A percentile compares a stretch with the other conserved stretches of the same genome.
phyloP scores from a whole-genome alignment of 2,888 invertebrate genomes.

The Leucoma salicis region DNA sequence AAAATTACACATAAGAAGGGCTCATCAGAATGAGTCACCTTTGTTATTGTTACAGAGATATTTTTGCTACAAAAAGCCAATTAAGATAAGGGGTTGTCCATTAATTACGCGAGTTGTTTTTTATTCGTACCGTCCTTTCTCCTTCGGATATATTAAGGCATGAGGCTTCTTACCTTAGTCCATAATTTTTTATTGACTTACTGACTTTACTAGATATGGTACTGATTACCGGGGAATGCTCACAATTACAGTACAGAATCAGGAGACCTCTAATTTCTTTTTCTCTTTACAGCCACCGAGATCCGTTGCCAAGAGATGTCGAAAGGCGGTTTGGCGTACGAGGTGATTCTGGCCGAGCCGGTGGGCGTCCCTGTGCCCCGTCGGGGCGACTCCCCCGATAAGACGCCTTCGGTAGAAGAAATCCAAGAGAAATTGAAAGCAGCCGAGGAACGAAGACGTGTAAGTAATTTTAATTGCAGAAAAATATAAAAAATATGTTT shows the following conservation, averaged over 20 bases:
- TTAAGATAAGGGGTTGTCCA: too few relatives aligned
- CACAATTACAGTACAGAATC: too few relatives aligned
- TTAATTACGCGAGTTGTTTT: too few relatives aligned
- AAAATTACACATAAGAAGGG: neutral
- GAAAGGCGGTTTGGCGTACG: slow-evolving; percentile 94
- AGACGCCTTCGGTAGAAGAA: slow-evolving; percentile 91
- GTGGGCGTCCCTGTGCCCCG: slow-evolving; percentile 85
- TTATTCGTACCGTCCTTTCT: too few relatives aligned
- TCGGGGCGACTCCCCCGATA: slow-evolving; percentile 87
- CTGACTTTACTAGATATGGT: too few relatives aligned
- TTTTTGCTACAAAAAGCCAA: neutral
- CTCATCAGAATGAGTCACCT: neutral
- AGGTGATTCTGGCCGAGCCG: slow-evolving; percentile 94
- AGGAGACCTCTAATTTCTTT: neutral
- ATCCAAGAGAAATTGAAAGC: slow-evolving; percentile 96
- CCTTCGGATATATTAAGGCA: too few relatives aligned
- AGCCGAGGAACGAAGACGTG: slow-evolving; percentile 96
- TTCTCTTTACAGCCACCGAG: slow-evolving; percentile 87
- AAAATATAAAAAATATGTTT: too few relatives aligned
- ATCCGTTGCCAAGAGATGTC: slow-evolving; percentile 96
- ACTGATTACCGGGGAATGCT: too few relatives aligned
- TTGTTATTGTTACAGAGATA: neutral
- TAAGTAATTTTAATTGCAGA: too few relatives aligned
- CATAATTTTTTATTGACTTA: too few relatives aligned
- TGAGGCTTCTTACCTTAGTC: too few relatives aligned